Base-by-base conservation (phyloP, 2,797 vertebrate species). In the Danio albolineatus region DNA sequence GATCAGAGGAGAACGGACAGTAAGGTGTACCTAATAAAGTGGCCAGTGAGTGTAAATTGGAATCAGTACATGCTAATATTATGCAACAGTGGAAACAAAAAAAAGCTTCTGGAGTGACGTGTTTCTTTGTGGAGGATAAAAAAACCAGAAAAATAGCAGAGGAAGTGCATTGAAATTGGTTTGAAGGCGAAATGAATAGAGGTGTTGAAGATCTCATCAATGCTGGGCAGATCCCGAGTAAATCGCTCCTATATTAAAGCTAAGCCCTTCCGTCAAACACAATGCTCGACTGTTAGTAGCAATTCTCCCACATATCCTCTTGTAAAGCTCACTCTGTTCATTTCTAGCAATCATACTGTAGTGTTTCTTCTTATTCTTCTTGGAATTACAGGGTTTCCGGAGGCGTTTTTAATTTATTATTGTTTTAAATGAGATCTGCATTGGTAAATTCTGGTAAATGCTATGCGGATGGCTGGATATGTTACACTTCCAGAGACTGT, bases 61-160 rank as follows among this genome's bases (percentile, higher is more conserved):
- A 91, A 89, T 88, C 90, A 92, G 91, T 90, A 91, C 92, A 91
- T 93, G 89, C 92, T 94, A 91, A 91, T 92, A 91, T 94, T 93
- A 93, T 93, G 89, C 86, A 90, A 87, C 46, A 28, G 28, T 28
- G 28, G 28, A n/a, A 69, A 81, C 83, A 76, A 62, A 67, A 61
- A 53, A 10, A 53, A 62, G 21, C 5, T 16, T 81, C 60, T 76
- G 41, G 48, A 61, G 81, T 61, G 28, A 44, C 38, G 4, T 86
- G 84, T 89, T 82, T 87, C 86, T 83, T 87, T 88, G 28, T 28
- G 28, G 28, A 28, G 28, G 28, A 28, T 28, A 28, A 28, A 28
- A 4, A 12, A 1, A 13, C 39, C n/a, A 36, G 10, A 59, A 38
- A 8, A 38, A 53, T 64, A 12, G 8, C 60, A 59, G 53, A 77